A percentile compares a stretch with the other conserved stretches of the same genome.
These are phyloP conservation scores for Dichetophora obliterata DNA, from an alignment of 2,888 invertebrate species.

Conservation along the genomic window DNA sequence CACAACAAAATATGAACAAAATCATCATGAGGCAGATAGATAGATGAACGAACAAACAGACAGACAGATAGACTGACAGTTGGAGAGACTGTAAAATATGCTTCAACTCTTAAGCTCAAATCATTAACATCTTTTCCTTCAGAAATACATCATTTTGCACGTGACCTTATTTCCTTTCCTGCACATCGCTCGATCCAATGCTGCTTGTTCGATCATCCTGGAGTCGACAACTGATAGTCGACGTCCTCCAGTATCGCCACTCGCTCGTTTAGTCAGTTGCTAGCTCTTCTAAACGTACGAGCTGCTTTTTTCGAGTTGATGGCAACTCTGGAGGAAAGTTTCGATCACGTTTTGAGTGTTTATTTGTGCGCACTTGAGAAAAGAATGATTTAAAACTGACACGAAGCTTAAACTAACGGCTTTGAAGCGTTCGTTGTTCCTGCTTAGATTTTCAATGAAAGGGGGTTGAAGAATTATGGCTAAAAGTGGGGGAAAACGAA, in stretches of 20 bases:
- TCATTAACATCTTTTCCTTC: constrained; percentile 34
- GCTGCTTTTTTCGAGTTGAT: too few species aligned
- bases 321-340: neutral
- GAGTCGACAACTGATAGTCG: neutral
- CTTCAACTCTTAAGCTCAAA: constrained; percentile 14
- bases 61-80: neutral
- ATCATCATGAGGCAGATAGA: neutral
- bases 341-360: constrained; percentile 38
- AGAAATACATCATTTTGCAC: constrained; percentile 35
- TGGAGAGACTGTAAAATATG: neutral
- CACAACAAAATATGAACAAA: neutral
- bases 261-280: neutral
- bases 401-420: constrained; percentile 34
- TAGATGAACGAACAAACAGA: neutral
- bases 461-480: constrained; percentile 16
- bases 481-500: neutral
- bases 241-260: neutral
- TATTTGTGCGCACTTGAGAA: constrained; percentile 32
- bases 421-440: neutral
- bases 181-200: neutral
- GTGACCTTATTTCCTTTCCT: constrained; percentile 34
- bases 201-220: neutral
- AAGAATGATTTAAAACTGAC: constrained; percentile 39
- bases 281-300: neutral
- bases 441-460: too few species aligned